Evolutionary conservation across 2,888 invertebrate genomes (phyloP).

Genomic region (Eupithecia inturbata): DNA sequence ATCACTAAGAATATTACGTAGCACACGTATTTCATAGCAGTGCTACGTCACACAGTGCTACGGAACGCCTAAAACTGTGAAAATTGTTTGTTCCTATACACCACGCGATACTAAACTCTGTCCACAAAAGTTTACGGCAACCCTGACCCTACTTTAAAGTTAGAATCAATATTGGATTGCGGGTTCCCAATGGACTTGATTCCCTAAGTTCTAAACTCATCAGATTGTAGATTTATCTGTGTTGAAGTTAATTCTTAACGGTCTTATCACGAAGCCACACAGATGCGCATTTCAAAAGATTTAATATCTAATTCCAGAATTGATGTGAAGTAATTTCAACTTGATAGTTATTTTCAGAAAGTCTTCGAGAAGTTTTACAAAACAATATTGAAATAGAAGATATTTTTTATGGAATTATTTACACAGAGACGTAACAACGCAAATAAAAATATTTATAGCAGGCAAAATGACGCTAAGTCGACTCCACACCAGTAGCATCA

Average conservation of each 20-base stretch:
- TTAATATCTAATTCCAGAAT: background rate
- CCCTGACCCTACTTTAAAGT: slow-evolving; percentile 34
- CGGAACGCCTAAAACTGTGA: background rate
- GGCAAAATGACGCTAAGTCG: background rate
- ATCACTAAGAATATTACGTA: no score
- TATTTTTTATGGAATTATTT: background rate
- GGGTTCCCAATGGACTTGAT: slow-evolving; percentile 29
- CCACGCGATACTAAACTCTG: slow-evolving; percentile 14
- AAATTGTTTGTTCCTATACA: background rate
- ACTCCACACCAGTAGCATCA: background rate
- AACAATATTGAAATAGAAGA: background rate
- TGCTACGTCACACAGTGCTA: no score
- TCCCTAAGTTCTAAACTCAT: slow-evolving; percentile 27
- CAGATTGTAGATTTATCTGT: slow-evolving; percentile 30
- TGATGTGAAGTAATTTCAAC: background rate
- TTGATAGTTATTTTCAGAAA: background rate
- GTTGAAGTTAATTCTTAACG: slow-evolving; percentile 26
- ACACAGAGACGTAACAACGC: background rate
- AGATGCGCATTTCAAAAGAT: slow-evolving; percentile 20
- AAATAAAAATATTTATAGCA: background rate
- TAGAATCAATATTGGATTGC: slow-evolving; percentile 37
- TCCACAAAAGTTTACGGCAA: slow-evolving; percentile 30
- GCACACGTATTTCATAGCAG: no score
- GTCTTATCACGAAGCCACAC: slow-evolving; percentile 17
- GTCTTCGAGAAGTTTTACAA: background rate